Evolutionary conservation across 2,113 vertebrate genomes (phyloP), one percentile per base, ranked within the genome.

Genomic region (Odobenus rosmarus): DNA sequence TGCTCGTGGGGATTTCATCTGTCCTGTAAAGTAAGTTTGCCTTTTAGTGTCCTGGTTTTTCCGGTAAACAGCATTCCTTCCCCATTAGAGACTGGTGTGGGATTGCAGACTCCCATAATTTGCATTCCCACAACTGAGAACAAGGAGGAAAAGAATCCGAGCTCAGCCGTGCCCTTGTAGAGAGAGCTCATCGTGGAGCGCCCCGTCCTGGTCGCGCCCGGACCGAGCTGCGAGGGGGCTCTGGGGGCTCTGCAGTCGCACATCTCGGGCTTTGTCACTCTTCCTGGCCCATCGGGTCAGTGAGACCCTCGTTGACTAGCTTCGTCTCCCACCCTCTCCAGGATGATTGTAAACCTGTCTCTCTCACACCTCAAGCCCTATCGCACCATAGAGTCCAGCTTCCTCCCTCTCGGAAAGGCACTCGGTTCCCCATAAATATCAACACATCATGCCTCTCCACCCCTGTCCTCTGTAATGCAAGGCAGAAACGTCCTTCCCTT

Each of bases 261-360:
- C 53, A 4, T 9, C 9, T 3, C 0, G 12, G 16, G 6, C 42
- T n/a, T n/a, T 1, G 23, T 42, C 2, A 0, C 1, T 16, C 36
- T 26, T 36, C 24, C 49, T 1, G 19, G 13, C 77, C 24, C 26
- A 0, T 15, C 2, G 39, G 26, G n/a, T 91, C 1, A 0, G 23
- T 7, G 4, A 79, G 12, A 36, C 9, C 61, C 55, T 57, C 64
- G 23, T 10, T 36, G 7, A 8, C 7, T 12, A 42, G 31, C 11
- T 15, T 5, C 31, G 28, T 42, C 46, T 36, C 31, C 33, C 21
- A 13, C 9, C 12, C 12, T 28, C 59, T 33, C 21, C 36, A 33
- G 31, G 16, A 3, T 15, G 57, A 21, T 10, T 8, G 0, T 24
- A 57, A 21, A 24, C 57, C 16, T 46, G 39, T 21, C 57, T 64